Base-by-base conservation (phyloP, 2,113 vertebrate species). In the Hippocampus zosterae region DNA sequence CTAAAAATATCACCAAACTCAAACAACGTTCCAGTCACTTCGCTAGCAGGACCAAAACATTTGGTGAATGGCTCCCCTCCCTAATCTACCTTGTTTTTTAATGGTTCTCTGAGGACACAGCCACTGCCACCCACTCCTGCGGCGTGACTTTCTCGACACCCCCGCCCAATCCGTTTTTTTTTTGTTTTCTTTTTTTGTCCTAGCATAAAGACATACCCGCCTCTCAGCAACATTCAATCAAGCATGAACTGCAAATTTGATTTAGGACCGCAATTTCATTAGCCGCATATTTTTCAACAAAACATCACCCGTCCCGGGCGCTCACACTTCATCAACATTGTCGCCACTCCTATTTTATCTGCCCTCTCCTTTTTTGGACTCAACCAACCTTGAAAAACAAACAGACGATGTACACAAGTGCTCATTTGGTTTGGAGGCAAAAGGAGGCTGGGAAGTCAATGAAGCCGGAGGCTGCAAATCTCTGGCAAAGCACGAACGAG, bases 191-290 rank as follows among this genome's bases (percentile, higher is more conserved):
- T 53, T 53, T 53, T 73, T 59, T 68, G 41, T 71, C 65, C 59
- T 44, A 27, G 37, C 67, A 69, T 69, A 65, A 76, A 71, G 62
- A 10, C 73, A 77, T 62, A 64, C 72, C 62, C 16, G 27, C 19
- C 42, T 69, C 70, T 81, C 73, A 65, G 67, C 74, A 75, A 82
- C 67, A 81, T 76, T 79, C 75, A 83, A 82, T 81, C 69, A 68
- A 27, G 57, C 50, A 33, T 69, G 68, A 57, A 33, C 63, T 46
- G 37, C 72, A 81, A 83, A 85, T 86, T 73, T 80, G 76, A 89
- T 86, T 89, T 76, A 85, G 66, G 66, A 64, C 74, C 19, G 61
- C 67, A 78, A 78, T 85, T 87, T 82, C 75, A 84, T 82, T 82
- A 78, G 76, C 66, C 1, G 40, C 73, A 65, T 50, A 72, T 78